A percentile compares a stretch with the other conserved stretches of the same genome.
phyloP scores from a whole-genome alignment of 2,888 invertebrate genomes.

The Tinea trinotella region DNA sequence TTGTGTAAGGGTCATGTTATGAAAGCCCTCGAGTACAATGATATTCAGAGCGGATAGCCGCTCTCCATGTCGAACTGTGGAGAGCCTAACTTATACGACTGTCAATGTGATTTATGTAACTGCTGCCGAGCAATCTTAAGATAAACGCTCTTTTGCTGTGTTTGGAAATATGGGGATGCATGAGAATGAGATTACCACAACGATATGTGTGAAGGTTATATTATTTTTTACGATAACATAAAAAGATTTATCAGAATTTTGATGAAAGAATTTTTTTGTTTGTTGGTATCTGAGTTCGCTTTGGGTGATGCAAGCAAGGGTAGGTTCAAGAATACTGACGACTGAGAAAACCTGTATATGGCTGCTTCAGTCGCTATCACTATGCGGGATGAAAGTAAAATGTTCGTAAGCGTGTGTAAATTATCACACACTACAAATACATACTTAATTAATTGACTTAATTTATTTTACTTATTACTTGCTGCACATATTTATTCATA shows the following conservation, averaged over 20 bases:
- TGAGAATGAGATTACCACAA: neutral
- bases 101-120: slow-evolving; percentile 16
- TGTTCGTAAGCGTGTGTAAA: too few relatives aligned
- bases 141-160: slow-evolving; percentile 14
- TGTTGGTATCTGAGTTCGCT: too few relatives aligned
- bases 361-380: too few relatives aligned
- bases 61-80: slow-evolving; percentile 11
- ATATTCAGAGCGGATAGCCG: neutral
- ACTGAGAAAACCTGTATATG: too few relatives aligned
- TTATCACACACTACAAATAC: too few relatives aligned
- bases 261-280: too few relatives aligned
- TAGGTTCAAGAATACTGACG: too few relatives aligned
- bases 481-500: too few relatives aligned
- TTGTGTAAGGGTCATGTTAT: neutral
- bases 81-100: slow-evolving; percentile 11
- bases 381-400: too few relatives aligned
- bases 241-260: neutral
- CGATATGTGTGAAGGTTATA: neutral
- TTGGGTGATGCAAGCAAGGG: too few relatives aligned
- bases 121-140: slow-evolving; percentile 15
- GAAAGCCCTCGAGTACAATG: neutral
- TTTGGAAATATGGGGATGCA: slow-evolving; percentile 6
- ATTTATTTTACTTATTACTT: too few relatives aligned
- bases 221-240: neutral
- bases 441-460: too few relatives aligned